A percentile compares a stretch with the other conserved stretches of the same genome.
Evolutionary conservation across 1,140 invertebrate genomes (phyloP).

Genomic region (Brachionus plicatilis): DNA sequence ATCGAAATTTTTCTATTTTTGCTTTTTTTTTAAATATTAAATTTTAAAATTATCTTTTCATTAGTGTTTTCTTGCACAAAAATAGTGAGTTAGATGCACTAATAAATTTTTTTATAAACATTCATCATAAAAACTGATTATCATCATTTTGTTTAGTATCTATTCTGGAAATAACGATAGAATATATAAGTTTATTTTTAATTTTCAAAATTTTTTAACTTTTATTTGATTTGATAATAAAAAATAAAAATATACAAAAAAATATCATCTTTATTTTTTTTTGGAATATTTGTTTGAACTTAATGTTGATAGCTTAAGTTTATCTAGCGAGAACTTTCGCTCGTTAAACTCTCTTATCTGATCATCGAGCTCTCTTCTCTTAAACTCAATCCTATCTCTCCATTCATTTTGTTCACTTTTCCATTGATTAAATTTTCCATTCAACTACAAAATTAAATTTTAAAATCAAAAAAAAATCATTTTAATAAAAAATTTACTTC

Average conservation of each 20-base stretch:
- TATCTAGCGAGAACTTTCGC: conserved; percentile 26
- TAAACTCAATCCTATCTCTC: conserved; percentile 18
- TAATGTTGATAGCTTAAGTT: conserved; percentile 17
- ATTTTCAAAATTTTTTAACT: too few relatives aligned
- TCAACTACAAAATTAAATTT: not conserved
- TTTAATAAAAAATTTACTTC: conserved; percentile 58
- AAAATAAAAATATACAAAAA: not conserved
- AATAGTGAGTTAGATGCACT: too few relatives aligned
- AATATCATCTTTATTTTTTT: conserved; percentile 2
- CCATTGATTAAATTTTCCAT: conserved; percentile 13
- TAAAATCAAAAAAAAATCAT: not conserved
- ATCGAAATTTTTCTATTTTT: too few relatives aligned
- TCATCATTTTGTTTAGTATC: too few relatives aligned
- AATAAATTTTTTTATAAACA: too few relatives aligned
- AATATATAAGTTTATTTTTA: too few relatives aligned
- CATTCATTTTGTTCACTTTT: conserved; percentile 28
- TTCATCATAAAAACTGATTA: too few relatives aligned
- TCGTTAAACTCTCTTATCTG: conserved; percentile 32
- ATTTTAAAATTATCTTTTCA: too few relatives aligned
- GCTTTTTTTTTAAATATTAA: too few relatives aligned
- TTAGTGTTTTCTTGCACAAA: too few relatives aligned
- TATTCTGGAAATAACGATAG: too few relatives aligned
- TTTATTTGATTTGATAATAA: not conserved
- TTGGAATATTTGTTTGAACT: conserved; percentile 8
- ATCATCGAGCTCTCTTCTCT: conserved; percentile 8